Base-by-base conservation (phyloP, 2,888 invertebrate species). In the Chymomyza procnemis region DNA sequence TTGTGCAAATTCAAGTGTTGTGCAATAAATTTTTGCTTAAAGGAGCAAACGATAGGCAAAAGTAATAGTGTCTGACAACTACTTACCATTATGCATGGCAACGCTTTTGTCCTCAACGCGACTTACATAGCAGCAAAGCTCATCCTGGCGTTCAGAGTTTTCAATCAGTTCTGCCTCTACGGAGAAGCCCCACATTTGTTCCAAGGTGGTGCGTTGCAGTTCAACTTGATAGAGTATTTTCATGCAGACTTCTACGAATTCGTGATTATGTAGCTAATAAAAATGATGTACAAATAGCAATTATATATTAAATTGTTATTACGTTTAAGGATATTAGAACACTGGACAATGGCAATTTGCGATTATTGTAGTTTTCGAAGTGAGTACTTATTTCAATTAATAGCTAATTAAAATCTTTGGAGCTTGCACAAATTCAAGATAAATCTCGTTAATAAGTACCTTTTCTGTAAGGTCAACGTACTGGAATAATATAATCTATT, bases 161-260 rank as follows among this genome's bases (percentile, higher is more conserved):
- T 98, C 98, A 74, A 98, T 97, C 68, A 99, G 93, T 92, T 99
- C 98, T 3, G 98, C 98, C 91, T 99, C 99, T 61, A 99, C 98
- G 75, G 97, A 97, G 92, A 99, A 97, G 81, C 99, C 99, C 96
- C 98, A 99, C 96, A 98, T 97, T 91, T 97, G 96, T 87, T 98
- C 97, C 87, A 97, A 93, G 9, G 97, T 96, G 76, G 94, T 95
- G 72, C 98, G 93, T 86, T 96, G 96, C 88, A 99, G 93, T 91
- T 98, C 98, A 81, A 98, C 97, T 93, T 98, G 98, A 92, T 98
- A 98, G 76, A 98, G 93, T 89, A 98, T 97, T 93, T 99, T 99
- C 88, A 97, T 97, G 91, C 98, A 98, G 60, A 99, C 97, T 92
- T 99, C 98, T 67, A 98, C 96, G 77, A 97, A 95, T 92, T 97